Evolutionary conservation across 2,888 invertebrate genomes (phyloP).

Genomic region (Stegophylla sp.): DNA sequence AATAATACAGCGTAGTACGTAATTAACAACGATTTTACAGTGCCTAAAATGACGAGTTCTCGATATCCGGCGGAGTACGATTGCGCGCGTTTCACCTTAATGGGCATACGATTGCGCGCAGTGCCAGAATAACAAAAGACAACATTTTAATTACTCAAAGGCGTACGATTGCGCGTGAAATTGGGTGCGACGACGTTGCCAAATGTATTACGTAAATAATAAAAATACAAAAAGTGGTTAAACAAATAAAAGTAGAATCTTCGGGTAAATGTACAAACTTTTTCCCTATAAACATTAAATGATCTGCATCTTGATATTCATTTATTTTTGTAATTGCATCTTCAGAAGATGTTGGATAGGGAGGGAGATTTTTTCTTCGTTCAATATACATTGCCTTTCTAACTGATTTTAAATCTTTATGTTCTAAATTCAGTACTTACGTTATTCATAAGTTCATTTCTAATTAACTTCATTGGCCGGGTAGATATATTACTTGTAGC

Average conservation of each 20-base stretch:
- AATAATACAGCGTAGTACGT: too few species aligned
- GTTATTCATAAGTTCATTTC: conserved; percentile 11
- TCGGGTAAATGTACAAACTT: conserved; percentile 4
- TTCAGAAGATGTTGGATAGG: background rate
- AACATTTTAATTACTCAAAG: too few species aligned
- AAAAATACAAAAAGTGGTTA: too few species aligned
- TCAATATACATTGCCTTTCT: conserved; percentile 9
- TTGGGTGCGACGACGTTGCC: too few species aligned
- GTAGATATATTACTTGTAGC: conserved; percentile 15
- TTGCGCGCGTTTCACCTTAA: too few species aligned
- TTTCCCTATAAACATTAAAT: conserved; percentile 6
- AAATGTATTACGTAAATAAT: too few species aligned
- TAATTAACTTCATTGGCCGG: conserved; percentile 2
- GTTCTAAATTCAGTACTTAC: conserved; percentile 4
- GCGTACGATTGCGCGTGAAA: too few species aligned
- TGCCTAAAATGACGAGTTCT: too few species aligned
- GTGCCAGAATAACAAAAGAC: too few species aligned
- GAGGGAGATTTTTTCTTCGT: conserved; percentile 15
- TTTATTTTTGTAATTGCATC: background rate
- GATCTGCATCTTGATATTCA: background rate
- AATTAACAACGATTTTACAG: too few species aligned
- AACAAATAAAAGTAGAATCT: conserved; percentile 8
- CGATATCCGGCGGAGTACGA: too few species aligned
- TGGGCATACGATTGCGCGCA: too few species aligned
- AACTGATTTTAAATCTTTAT: conserved; percentile 12